phyloP scores from a whole-genome alignment of 2,113 vertebrate species.

The Ammodytes dubius region DNA sequence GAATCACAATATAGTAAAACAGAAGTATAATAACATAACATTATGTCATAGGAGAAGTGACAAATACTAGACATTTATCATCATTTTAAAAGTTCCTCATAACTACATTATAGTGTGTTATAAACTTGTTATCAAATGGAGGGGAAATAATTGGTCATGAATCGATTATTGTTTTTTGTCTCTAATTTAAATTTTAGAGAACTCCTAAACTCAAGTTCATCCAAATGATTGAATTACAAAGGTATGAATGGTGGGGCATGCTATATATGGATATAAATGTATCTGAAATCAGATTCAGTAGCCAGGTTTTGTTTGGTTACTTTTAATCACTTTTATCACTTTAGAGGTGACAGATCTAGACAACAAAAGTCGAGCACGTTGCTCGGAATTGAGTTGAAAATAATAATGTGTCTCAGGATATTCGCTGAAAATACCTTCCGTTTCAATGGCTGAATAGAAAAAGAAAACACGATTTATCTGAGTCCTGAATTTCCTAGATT shows the following conservation, averaged over 20 bases:
- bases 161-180: neutral
- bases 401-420: conserved; percentile 45
- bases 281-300: conserved; percentile 23
- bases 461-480: neutral
- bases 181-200: conserved; percentile 6
- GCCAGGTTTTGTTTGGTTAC: conserved; percentile 18
- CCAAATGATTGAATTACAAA: conserved; percentile 8
- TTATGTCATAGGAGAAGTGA: neutral
- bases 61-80: neutral
- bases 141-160: too few relatives aligned
- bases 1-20: neutral
- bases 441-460: neutral
- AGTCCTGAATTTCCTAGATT: neutral
- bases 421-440: conserved; percentile 1
- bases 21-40: neutral
- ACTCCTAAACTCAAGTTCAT: conserved; percentile 8
- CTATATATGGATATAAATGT: conserved; percentile 17
- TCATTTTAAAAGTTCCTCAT: neutral
- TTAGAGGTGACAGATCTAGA: conserved; percentile 55
- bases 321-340: conserved; percentile 47
- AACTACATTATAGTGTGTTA: neutral
- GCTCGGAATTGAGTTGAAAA: conserved; percentile 35
- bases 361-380: neutral
- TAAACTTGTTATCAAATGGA: neutral
- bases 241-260: conserved; percentile 12